A percentile compares a stretch with the other conserved stretches of the same genome.
phyloP scores from a whole-genome alignment of 2,888 invertebrate species.

The Zonitis immaculata region DNA sequence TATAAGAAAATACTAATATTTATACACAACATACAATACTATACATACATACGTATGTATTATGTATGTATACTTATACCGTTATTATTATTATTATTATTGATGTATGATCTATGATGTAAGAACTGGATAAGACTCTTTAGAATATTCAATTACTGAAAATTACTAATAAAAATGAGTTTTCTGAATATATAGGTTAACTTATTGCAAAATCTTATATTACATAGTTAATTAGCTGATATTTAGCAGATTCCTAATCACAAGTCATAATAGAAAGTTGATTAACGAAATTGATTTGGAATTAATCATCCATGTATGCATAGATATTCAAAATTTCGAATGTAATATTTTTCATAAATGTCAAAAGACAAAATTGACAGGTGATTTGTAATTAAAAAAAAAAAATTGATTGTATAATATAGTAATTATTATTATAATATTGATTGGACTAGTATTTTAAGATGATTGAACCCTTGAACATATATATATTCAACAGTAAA shows the following conservation, averaged over 20 bases:
- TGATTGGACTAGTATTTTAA: not conserved
- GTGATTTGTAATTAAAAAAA: not conserved
- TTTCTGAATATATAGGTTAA: too few species aligned
- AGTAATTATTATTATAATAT: not conserved
- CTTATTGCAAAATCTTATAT: too few species aligned
- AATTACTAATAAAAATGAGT: too few species aligned
- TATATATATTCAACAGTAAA: constrained; percentile 11
- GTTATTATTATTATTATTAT: constrained; percentile 2
- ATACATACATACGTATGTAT: too few species aligned
- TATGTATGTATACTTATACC: too few species aligned
- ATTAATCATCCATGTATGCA: too few species aligned
- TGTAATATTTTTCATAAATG: not conserved
- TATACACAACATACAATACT: too few species aligned
- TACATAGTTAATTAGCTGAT: too few species aligned
- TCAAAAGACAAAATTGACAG: not conserved
- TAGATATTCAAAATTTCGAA: not conserved
- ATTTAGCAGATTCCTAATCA: constrained; percentile 8
- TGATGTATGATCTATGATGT: too few species aligned
- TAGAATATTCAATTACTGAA: too few species aligned
- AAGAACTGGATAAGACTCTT: too few species aligned
- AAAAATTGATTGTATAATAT: not conserved
- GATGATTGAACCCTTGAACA: not conserved
- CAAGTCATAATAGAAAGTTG: constrained; percentile 15
- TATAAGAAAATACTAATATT: constrained; percentile 4
- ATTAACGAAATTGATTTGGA: not conserved